Evolutionary conservation across 2,797 vertebrate genomes (phyloP), one percentile per base, ranked within the genome.

Genomic region (Platyrinchus mystaceus): DNA sequence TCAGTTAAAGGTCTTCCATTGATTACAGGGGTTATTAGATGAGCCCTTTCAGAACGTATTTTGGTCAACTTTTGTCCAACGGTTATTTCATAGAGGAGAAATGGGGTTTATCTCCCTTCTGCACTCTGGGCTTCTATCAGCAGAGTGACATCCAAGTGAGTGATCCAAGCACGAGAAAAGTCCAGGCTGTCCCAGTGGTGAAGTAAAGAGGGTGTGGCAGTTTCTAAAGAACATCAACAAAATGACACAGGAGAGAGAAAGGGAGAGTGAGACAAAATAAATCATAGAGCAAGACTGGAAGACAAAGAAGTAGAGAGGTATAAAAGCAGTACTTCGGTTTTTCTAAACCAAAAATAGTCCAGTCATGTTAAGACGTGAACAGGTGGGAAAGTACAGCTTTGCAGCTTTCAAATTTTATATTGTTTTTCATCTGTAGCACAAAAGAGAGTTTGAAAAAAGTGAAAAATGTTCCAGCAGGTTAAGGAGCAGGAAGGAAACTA

Each of bases 301-400:
- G 84, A 70, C n/a, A 87, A 91, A 84, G 82, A 77, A 12, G 19
- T 63, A 60, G 79, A 84, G 78, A 86, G 86, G 39, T 52, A 84
- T 39, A 90, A 95, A 91, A 77, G 14, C 63, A 79, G 53, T 75
- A 93, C 86, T 90, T 89, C 37, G 24, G 28, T 86, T 85, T 94
- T 87, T 91, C 94, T 93, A 71, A 53, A 81, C 69, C 91, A 96
- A 96, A 97, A 96, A 87, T 90, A 96, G 94, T 84, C 88, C 63
- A 52, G 87, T 98, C 97, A 73, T 97, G 97, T 98, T 89, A 86
- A 84, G 96, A 97, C 97, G 21, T 98, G 98, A 98, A 76, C 79
- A 79, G 73, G 89, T 94, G 95, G 97, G 97, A 95, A 98, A 98
- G 95, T 96, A 96, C 96, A n/a, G 88, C 76, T 95, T 85, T 20